Evolutionary conservation across 2,888 invertebrate genomes (phyloP), one percentile per base, ranked within the genome.

Genomic region (Lithophane semibrunnea): DNA sequence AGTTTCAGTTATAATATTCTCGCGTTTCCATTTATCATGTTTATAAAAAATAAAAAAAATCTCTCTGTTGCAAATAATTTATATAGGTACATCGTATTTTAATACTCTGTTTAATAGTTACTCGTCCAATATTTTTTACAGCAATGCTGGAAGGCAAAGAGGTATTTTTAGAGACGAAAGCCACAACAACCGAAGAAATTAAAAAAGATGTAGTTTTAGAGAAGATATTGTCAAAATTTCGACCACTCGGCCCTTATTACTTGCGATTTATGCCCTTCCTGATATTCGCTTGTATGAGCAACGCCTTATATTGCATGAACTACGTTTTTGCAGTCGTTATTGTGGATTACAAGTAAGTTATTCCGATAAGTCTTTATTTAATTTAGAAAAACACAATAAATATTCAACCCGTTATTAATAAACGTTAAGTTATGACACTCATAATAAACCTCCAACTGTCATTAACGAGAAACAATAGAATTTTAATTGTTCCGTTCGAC

Each of bases 101-200:
- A 37, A 44, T 12, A 18, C 18, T 37, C 1, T 12, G 7, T 21
- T 37, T 18, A 29, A 60, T 29, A 60, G 9, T 18, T 29, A 29
- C n/a, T 16, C 29, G 4, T 16, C 21, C 0, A 21, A 24, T 29
- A 9, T 64, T 3, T 56, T 18, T 37, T 66, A 49, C 75, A 78
- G 84, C 79, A 47, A 75, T 78, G 82, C 49, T 68, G 9, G 79
- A 79, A 75, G 63, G 10, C 0, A 73, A 66, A 58, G 42, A 71
- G 64, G 5, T n/a, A 24, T 70, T 54, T n/a, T 1, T 93, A 94
- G 90, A 66, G 94, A 97, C 44, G 13, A 54, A 49, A 60, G 18
- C 64, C 16, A 37, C 70, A 10, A 13, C 13, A 47, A 77, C 21
- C 16, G 64, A 72, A 24, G 68, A 64, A 67, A n/a, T n/a, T 7